Evolutionary conservation across 2,888 invertebrate genomes (phyloP), one percentile per base, ranked within the genome.

Genomic region (Amiota mariae): DNA sequence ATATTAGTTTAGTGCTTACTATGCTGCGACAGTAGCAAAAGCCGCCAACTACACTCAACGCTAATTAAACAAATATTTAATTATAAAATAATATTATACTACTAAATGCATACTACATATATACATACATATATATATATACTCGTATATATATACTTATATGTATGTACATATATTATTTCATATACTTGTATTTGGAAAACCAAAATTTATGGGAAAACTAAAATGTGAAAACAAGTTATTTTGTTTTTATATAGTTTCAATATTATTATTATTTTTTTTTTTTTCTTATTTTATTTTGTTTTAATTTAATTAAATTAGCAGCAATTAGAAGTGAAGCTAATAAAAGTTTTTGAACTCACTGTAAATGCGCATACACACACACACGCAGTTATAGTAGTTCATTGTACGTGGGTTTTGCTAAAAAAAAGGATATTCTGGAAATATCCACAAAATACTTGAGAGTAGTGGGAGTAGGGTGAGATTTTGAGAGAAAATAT

Each of bases 21-120:
- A 59, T 59, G 75, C 71, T 71, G 68, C 70, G 51, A 74, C 47
- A 57, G 13, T 24, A 72, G 56, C 61, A 72, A 66, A 74, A 20
- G 18, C 59, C 8, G 63, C 61, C 59, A 20, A 70, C 76, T 78
- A 80, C 81, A 81, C 84, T 82, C 81, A 77, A 20, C 70, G 77
- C 79, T 84, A 85, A 84, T 84, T 84, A 85, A 84, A 81, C 85
- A 84, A 80, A 82, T 82, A 84, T 84, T 85, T 85, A 84, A 84
- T 83, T 84, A 82, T 79, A 82, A 83, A 84, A 84, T 84, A 83
- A 84, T 84, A 48, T 15, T 77, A 73, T 81, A 78, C 77, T n/a
- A n/a, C n/a, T n/a, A n/a, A n/a, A 73, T 80, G 78, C 77, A 74
- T 76, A 85, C 81, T 36, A 36, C 36, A 36, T 36, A 36, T 36